Evolutionary conservation across 1,140 invertebrate genomes (phyloP).

Genomic region (Fragariocoptes setiger): DNA sequence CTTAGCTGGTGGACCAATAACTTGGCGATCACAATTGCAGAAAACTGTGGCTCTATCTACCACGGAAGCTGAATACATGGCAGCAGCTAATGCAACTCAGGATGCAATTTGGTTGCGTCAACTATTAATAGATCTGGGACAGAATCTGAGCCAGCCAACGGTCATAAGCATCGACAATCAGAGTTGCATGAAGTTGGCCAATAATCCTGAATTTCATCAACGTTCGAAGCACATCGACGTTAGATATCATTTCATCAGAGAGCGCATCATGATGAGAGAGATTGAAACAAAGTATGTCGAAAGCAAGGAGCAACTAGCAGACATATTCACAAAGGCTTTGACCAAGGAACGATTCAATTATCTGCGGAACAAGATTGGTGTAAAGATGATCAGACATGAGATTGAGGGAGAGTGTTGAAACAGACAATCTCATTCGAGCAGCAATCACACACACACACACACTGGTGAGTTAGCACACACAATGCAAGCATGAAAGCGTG

Average conservation of each 20-base stretch:
- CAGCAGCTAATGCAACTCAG: constrained; percentile 1
- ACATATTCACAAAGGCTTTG: constrained; percentile 1
- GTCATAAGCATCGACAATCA: constrained; percentile 14
- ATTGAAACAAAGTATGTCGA: not conserved
- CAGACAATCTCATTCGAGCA: too few relatives aligned
- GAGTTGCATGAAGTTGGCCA: constrained; percentile 11
- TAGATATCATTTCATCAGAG: constrained; percentile 15
- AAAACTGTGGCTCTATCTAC: constrained; percentile 3
- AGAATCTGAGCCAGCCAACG: not conserved
- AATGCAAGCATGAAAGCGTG: too few relatives aligned
- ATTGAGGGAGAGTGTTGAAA: too few relatives aligned
- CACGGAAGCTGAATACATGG: constrained; percentile 8
- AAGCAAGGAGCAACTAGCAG: not conserved
- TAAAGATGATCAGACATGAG: too few relatives aligned
- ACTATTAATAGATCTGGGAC: constrained; percentile 1
- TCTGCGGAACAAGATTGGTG: too few relatives aligned
- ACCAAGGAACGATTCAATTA: not conserved
- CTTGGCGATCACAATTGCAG: too few relatives aligned
- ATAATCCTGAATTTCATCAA: constrained; percentile 12
- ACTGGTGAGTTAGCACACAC: too few relatives aligned
- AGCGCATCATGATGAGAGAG: too few relatives aligned
- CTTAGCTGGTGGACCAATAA: too few relatives aligned
- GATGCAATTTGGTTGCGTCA: constrained; percentile 5
- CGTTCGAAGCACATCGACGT: constrained; percentile 17
- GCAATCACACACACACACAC: too few relatives aligned